Base-by-base conservation (phyloP, 2,797 vertebrate genomes). In the Limnodromus scolopaceus region DNA sequence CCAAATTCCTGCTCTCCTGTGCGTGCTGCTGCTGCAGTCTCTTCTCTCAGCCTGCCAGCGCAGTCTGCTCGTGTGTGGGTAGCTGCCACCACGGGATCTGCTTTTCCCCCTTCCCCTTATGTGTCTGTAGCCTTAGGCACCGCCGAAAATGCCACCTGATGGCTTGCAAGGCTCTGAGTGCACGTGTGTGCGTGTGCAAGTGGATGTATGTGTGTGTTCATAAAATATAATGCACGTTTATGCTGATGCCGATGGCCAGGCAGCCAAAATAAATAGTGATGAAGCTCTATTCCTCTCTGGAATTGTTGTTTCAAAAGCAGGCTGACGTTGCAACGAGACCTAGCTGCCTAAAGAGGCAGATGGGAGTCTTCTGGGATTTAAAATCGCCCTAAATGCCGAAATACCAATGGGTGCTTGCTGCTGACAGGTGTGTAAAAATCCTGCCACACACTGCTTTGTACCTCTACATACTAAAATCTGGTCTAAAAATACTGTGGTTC, bases 211-310 rank as follows among this genome's bases (percentile, higher is more conserved):
- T 27, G 2, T 4, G 1, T 45, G 11, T 38, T 54, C 46, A 51
- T 82, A 36, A 76, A 84, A 51, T 36, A 68, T 13, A 34, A 15
- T 2, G 1, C 2, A 2, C 25, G 39, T 57, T 91, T 69, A 61
- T 84, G 74, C 11, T 22, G 54, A 10, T 0, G 0, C 5, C 9
- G 54, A 11, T 0, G 0, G 4, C 10, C n/a, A 72, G 36, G 27
- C 39, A 79, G n/a, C 23, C 71, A 74, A 84, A 61, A 81, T 49
- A 71, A 91, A 69, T 36, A 2, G 36, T 41, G 28, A 22, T 84
- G 57, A 84, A 91, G 15, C 36, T 57, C 28, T 45, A 32, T n/a
- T 81, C 23, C 38, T 71, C 25, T 53, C 49, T 43, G 70, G 53
- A 43, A 49, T 46, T 45, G 39, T 54, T 68, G 10, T 60, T 68